Evolutionary conservation across 2,888 invertebrate species (phyloP), one percentile per base, ranked within the genome.

Genomic region (Homarus gammarus): DNA sequence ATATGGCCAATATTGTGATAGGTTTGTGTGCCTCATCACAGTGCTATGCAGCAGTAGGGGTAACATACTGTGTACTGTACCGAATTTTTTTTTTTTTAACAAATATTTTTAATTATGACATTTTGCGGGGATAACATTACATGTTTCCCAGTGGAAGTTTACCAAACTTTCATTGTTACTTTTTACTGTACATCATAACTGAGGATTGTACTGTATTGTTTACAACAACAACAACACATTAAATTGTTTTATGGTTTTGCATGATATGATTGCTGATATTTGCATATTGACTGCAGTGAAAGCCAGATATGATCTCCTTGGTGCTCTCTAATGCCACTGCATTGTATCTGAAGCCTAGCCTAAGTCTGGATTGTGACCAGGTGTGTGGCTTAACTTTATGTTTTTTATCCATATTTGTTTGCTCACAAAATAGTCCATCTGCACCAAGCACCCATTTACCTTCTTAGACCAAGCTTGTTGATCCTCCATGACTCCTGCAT

Each of bases 341-440:
- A 56, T 70, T 31, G 38, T 72, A 61, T 61, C 81, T 56, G 79
- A 81, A 64, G 56, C 77, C 81, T 44, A 82, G 56, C 64, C 81
- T 31, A 82, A 87, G 82, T 61, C 56, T 72, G 82, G 87, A 87
- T 61, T 81, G 51, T 40, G 36, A 81, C 49, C 72, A 82, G 87
- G 87, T 82, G 81, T 87, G 84, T 84, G 73, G 83, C 33, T 31
- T 56, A 1, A 56, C 3, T 56, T 56, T 56, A 3, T 56, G 56
- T 56, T 56, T 3, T 56, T 56, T 22, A 2, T 56, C 56, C 56
- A 56, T 56, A 22, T 56, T 56, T 18, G 18, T 56, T 12, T 44
- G 44, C 12, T 44, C 44, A 44, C 44, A 44, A 44, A 44, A 44
- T 44, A 44, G 5, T 12, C 44, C 12, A 8, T 44, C 44, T 12